These are phyloP conservation scores for Montifringilla adamsi DNA, from an alignment of 2,113 vertebrate genomes.

Conservation along the genomic window DNA sequence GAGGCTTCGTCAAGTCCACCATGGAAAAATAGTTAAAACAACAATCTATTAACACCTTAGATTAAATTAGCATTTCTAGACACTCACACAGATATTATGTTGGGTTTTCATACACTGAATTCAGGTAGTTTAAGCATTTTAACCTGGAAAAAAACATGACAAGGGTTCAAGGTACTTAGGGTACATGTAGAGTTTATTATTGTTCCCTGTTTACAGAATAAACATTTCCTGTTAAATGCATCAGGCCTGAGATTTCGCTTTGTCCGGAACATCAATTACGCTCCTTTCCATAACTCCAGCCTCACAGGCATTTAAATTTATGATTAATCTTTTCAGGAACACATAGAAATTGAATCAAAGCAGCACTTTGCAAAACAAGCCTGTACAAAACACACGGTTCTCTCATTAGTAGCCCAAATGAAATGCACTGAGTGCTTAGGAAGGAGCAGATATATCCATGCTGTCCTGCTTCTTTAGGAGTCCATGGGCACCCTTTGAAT, in stretches of 20 bases:
- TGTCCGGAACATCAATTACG: neutral
- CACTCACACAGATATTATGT: neutral
- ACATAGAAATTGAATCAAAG: neutral
- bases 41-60: neutral
- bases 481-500: neutral
- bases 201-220: neutral
- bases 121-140: neutral
- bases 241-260: neutral
- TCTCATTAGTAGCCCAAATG: slow-evolving; percentile 1
- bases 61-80: neutral
- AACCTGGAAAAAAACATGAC: neutral
- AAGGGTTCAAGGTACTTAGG: neutral
- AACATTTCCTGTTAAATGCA: neutral
- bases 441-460: neutral
- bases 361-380: neutral
- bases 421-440: neutral
- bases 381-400: neutral
- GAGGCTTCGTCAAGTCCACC: neutral
- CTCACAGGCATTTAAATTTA: slow-evolving; percentile 13
- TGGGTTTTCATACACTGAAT: neutral
- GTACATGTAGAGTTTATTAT: neutral
- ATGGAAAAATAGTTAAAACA: fast-evolving
- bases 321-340: slow-evolving; percentile 11
- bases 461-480: neutral
- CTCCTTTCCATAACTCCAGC: neutral